Base-by-base conservation (phyloP, 2,113 vertebrate genomes). In the Pao palembangensis region DNA sequence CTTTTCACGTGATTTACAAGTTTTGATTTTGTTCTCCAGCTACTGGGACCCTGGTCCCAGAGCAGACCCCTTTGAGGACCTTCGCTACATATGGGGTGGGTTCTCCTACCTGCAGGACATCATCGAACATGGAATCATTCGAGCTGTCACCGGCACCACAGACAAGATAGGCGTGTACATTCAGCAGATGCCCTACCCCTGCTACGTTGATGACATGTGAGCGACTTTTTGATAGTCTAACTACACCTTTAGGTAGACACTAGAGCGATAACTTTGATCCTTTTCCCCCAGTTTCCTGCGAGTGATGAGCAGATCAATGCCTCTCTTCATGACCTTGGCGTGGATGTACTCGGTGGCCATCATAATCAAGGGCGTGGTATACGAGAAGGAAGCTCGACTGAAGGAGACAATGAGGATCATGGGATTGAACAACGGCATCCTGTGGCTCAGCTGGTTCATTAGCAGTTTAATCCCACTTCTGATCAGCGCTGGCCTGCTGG, bases 281-380 rank as follows among this genome's bases (percentile, higher is more conserved):
- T 17, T 51, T 41, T 67, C 73, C 51, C 14, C 55, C 73, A 99
- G 97, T 50, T 99, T 98, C 79, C 74, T 99, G 69, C 92, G 94
- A 11, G 92, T 99, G 56, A 95, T 96, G 94, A 97, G 96, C 75
- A 93, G 94, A 6, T 99, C 96, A 0, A 96, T 99, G 94, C 96
- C 97, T 6, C 93, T 99, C 12, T 99, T 99, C 84, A 98, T 98
- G 95, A 98, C 94, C 0, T 78, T 99, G 84, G 96, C 97, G 2
- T 99, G 97, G 96, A 98, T 99, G 84, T 99, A 99, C 80, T 98
- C 97, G 0, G 97, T 99, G 56, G 96, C 97, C 63, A 93, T 99
- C 76, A 98, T 98, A 76, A 94, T 99, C 77, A 98, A 99, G 75
- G 93, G 96, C 8, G 95, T 99, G 3, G 97, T 99, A 0, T 98